A percentile compares a stretch with the other conserved stretches of the same genome.
phyloP scores from a whole-genome alignment of 2,113 vertebrate species.

The Oenanthe oenanthe region DNA sequence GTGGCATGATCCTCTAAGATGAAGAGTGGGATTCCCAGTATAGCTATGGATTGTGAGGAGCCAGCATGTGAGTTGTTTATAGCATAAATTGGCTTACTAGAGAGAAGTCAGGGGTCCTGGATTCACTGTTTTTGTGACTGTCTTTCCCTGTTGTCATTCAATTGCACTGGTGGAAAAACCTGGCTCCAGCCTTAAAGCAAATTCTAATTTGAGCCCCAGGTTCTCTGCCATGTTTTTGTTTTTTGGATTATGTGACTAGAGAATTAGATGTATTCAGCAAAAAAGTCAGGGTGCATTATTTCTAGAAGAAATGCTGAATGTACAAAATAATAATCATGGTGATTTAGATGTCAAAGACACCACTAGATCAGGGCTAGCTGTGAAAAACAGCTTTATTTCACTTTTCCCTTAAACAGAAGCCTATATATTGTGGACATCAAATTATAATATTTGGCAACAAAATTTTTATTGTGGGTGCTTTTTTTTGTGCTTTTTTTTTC shows the following conservation, averaged over 20 bases:
- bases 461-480: not conserved
- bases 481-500: not conserved
- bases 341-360: not conserved
- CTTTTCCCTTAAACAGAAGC: not conserved
- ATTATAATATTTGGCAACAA: not conserved
- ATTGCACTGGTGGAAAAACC: not conserved
- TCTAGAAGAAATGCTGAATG: not conserved
- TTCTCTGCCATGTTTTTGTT: not conserved
- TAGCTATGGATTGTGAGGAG: not conserved
- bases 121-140: not conserved
- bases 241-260: not conserved
- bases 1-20: not conserved
- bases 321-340: not conserved
- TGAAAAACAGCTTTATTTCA: not conserved
- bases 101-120: not conserved
- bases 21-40: not conserved
- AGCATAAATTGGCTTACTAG: not conserved
- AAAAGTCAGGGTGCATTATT: not conserved
- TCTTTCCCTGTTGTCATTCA: not conserved
- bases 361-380: not conserved
- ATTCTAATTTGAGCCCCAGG: not conserved
- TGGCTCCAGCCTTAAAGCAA: not conserved
- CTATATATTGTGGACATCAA: not conserved
- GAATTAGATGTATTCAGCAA: not conserved
- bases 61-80: not conserved